Evolutionary conservation across 2,888 invertebrate species (phyloP).

Genomic region (Plagodis pulveraria): DNA sequence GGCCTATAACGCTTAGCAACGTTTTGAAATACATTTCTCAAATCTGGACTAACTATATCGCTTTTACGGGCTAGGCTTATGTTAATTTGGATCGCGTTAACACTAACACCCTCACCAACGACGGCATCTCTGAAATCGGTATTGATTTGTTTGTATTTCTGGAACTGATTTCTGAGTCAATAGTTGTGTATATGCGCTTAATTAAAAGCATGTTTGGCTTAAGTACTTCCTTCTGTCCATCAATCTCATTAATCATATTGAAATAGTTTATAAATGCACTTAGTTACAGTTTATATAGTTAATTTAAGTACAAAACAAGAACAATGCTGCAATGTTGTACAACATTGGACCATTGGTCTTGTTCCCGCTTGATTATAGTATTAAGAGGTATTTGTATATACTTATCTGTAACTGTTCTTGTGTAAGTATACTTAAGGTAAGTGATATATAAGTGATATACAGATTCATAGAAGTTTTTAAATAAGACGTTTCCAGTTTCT

Average conservation of each 20-base stretch:
- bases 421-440: too few species aligned
- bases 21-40: conserved; percentile 80
- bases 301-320: neutral
- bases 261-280: too few species aligned
- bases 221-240: conserved; percentile 8
- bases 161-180: conserved; percentile 40
- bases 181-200: conserved; percentile 32
- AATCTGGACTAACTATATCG: conserved; percentile 83
- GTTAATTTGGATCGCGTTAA: conserved; percentile 54
- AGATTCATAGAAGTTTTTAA: too few species aligned
- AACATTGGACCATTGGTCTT: conserved; percentile 8
- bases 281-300: neutral
- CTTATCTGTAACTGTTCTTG: too few species aligned
- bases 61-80: conserved; percentile 71
- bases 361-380: neutral
- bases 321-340: conserved; percentile 2
- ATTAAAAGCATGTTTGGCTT: conserved; percentile 33
- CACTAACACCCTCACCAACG: conserved; percentile 41
- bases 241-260: neutral
- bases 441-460: too few species aligned
- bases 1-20: conserved; percentile 81
- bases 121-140: conserved; percentile 24
- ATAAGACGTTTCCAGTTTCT: too few species aligned
- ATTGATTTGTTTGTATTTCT: conserved; percentile 22
- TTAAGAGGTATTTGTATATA: too few species aligned